Percentiles rank a stretch among this genome's conserved stretches.
Evolutionary conservation across 2,888 invertebrate species (phyloP).

Genomic region (Odontomyia ornata): DNA sequence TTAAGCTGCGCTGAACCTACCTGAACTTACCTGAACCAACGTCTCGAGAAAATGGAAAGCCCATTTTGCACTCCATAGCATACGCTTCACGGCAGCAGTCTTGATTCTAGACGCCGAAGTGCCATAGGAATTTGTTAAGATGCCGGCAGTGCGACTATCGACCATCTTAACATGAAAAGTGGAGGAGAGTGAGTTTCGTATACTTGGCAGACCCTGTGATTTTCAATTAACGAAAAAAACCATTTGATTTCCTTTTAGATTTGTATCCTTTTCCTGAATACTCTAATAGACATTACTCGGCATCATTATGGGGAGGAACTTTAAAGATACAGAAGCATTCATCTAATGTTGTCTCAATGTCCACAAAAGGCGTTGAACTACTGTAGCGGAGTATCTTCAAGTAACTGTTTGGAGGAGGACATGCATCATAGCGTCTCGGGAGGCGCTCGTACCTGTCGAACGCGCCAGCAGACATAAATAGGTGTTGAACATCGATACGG

Average conservation of each 20-base stretch:
- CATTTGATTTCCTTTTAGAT: neutral
- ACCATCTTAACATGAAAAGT: neutral
- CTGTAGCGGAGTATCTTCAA: neutral
- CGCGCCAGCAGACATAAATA: constrained; percentile 37
- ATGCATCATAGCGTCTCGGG: constrained; percentile 38
- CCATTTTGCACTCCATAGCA: neutral
- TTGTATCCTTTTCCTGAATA: neutral
- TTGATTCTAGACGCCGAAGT: constrained; percentile 34
- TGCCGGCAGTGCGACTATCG: constrained; percentile 34
- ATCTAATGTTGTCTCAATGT: too few species aligned
- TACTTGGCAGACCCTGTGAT: too few species aligned
- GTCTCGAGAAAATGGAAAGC: constrained; percentile 19
- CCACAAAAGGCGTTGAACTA: neutral
- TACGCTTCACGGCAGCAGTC: neutral
- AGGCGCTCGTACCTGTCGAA: neutral
- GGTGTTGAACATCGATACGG: constrained; percentile 41
- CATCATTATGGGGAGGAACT: too few species aligned
- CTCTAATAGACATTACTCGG: neutral
- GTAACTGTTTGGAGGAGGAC: constrained; percentile 33
- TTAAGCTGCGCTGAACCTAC: constrained; percentile 7
- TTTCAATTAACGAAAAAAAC: neutral
- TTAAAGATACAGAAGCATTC: too few species aligned
- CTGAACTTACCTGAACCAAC: constrained; percentile 21
- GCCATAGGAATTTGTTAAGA: constrained; percentile 41
- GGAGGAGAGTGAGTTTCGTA: neutral